Base-by-base conservation (phyloP, 2,888 invertebrate genomes). In the Plagodis pulveraria region DNA sequence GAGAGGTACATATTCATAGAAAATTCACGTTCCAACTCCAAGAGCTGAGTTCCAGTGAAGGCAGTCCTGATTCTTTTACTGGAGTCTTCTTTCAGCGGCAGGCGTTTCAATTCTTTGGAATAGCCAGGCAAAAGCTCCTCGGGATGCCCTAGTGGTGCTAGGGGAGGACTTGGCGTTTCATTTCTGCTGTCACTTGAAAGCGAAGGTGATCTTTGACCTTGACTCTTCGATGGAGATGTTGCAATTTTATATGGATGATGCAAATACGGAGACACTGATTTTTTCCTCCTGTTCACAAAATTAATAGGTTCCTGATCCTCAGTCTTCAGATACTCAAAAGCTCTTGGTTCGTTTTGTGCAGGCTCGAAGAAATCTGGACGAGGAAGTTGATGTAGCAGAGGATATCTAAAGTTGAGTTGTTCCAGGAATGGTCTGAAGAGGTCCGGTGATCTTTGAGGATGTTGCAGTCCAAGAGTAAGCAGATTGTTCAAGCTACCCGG, bases 11-110 rank as follows among this genome's bases (percentile, higher is more conserved):
- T 98, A 81, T 98, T 98, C 71, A 95, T 87, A 0, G 97, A 93
- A 84, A 98, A 99, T 80, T 98, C 98, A 52, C 98, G 90, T 84
- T 98, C 98, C 57, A 99, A 87, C 76, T 98, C 96, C 54, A 98
- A 87, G 0, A 98, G 93, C 79, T 98, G 98, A 0, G 96, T 97
- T 69, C 98, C 98, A 5, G 98, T 98, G 83, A 98, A 99, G 0
- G 98, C 98, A 0, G 98, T 99, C 44, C 99, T 94, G 65, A 98
- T 98, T 61, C 98, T 93, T 83, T 98, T 98, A 73, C 96, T 97
- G 0, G 96, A 96, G 66, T 95, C 93, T 79, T 95, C 91, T 85
- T 93, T 87, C 67, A 94, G 60, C 50, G 93, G 83, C 69, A 94
- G 51, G 64, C 93, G 81, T 80, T 93, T 81, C 0, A 93, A 76